Conservation (phyloP, 2,797 vertebrate species). For the Scarus forsteni region DNA sequence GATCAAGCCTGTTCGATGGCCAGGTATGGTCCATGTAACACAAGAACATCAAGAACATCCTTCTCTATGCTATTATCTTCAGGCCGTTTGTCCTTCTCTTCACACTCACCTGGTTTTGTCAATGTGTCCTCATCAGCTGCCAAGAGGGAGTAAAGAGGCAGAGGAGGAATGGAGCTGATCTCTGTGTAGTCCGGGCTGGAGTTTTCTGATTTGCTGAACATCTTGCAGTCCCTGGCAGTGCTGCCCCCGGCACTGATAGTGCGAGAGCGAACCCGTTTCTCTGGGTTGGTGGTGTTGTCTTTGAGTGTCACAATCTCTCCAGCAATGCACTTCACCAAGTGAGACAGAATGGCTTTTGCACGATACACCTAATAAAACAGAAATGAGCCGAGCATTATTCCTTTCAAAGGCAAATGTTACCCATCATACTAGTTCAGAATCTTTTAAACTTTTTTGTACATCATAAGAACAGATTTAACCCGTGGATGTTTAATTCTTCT, state of each 20-base stretch:
- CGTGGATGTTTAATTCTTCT: too few relatives aligned
- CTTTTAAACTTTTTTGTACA: too few relatives aligned
- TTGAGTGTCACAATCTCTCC: constrained; percentile 93
- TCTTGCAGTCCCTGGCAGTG: constrained; percentile 91
- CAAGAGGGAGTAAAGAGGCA: constrained; percentile 95
- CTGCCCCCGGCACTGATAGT: constrained; percentile 96
- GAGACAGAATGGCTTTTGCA: constrained; percentile 96
- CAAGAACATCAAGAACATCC: too few relatives aligned
- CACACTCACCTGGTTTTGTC: constrained; percentile 78
- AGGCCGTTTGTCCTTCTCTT: constrained; percentile 28
- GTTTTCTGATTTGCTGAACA: constrained; percentile 89
- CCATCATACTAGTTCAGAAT: too few relatives aligned
- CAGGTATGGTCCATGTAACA: too few relatives aligned
- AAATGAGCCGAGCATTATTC: not conserved
- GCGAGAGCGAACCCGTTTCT: constrained; percentile 90
- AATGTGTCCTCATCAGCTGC: constrained; percentile 92
- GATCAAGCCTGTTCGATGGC: too few relatives aligned
- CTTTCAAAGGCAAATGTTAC: too few relatives aligned
- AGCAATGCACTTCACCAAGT: constrained; percentile 97
- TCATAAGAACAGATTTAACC: too few relatives aligned
- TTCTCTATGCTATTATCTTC: too few relatives aligned
- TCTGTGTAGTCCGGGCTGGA: constrained; percentile 90
- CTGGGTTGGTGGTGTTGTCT: constrained; percentile 85
- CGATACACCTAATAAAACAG: constrained; percentile 83
- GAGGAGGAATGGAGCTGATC: constrained; percentile 95